phyloP scores from a whole-genome alignment of 2,113 vertebrate species.

The Macquaria ambigua region DNA sequence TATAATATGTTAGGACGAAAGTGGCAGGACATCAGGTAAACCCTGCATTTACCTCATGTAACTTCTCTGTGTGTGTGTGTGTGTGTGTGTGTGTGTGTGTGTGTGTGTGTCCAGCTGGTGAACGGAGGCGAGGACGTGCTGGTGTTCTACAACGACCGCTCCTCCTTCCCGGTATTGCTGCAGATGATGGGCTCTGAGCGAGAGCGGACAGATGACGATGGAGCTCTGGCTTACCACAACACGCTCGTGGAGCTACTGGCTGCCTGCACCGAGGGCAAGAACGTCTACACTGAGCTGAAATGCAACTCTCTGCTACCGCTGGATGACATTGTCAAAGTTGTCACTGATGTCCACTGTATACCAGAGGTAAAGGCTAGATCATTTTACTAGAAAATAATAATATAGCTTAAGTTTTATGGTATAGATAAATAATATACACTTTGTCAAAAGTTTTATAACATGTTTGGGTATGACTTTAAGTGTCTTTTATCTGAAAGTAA shows the following conservation, averaged over 20 bases:
- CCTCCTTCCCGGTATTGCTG: constrained; percentile 92
- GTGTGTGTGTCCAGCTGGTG: constrained; percentile 88
- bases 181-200: constrained; percentile 95
- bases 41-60: background rate
- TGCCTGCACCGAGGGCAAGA: constrained; percentile 98
- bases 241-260: constrained; percentile 96
- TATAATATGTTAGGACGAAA: background rate
- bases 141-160: constrained; percentile 98
- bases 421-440: background rate
- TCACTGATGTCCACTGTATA: constrained; percentile 94
- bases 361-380: constrained; percentile 85
- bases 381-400: background rate
- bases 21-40: too few relatives aligned
- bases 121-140: constrained; percentile 96
- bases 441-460: background rate
- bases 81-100: too few relatives aligned
- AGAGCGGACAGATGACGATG: constrained; percentile 91
- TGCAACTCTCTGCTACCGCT: constrained; percentile 97
- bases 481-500: background rate
- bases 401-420: background rate
- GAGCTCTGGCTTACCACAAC: constrained; percentile 96
- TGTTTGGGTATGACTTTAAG: background rate
- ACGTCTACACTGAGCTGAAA: constrained; percentile 98
- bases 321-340: constrained; percentile 97
- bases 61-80: too few relatives aligned